Conservation (phyloP, 2,113 vertebrate genomes). For the Sylvietta virens region DNA sequence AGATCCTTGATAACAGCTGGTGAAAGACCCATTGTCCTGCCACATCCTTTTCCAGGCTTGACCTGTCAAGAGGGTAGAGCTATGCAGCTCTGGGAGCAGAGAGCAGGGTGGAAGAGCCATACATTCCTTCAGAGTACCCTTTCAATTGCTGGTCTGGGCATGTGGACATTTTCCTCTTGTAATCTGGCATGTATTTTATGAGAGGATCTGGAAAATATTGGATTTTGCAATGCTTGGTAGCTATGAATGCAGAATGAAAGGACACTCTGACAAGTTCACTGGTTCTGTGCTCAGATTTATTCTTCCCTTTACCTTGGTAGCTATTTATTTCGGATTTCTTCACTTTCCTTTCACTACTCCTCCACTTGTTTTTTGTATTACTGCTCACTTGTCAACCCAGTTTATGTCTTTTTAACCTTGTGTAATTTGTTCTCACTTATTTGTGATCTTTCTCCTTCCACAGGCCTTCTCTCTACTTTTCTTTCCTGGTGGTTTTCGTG, state of each 20-base stretch:
- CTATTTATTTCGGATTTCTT: accelerated
- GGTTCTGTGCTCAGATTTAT: background rate
- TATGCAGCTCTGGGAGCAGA: background rate
- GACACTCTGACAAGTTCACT: background rate
- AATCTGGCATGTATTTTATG: background rate
- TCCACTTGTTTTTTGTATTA: background rate
- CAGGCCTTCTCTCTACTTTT: background rate
- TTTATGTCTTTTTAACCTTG: background rate
- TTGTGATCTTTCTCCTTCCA: background rate
- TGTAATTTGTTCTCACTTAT: background rate
- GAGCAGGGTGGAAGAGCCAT: background rate
- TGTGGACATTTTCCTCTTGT: background rate
- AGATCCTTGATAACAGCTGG: background rate
- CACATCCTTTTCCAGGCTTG: background rate
- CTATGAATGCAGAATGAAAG: background rate
- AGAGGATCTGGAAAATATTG: background rate
- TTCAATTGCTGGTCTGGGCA: background rate
- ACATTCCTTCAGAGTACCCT: background rate
- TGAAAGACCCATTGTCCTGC: background rate
- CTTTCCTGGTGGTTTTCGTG: background rate
- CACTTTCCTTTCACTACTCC: background rate
- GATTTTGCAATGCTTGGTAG: background rate
- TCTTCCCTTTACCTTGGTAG: background rate
- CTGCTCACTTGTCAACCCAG: background rate
- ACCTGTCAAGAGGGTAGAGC: background rate